These are phyloP conservation scores for Perca flavescens DNA, from an alignment of 2,113 vertebrate species.

Conservation along the genomic window DNA sequence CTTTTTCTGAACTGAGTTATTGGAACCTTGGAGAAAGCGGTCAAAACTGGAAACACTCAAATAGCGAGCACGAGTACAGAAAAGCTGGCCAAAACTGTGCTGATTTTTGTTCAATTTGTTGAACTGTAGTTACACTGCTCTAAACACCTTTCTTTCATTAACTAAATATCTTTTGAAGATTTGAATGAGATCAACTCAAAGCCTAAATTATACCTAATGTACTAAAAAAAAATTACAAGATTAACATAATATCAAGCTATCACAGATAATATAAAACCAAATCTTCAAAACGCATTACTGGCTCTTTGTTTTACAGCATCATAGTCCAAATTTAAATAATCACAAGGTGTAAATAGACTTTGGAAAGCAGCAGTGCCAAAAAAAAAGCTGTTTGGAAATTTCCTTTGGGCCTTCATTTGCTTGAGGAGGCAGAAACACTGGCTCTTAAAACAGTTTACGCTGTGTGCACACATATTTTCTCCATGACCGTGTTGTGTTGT, in stretches of 20 bases:
- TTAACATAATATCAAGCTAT: not conserved
- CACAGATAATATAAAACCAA: not conserved
- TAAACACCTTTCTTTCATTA: conserved; percentile 33
- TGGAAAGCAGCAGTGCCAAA: not conserved
- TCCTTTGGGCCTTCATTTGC: conserved; percentile 18
- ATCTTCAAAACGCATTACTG: not conserved
- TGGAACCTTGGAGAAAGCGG: conserved; percentile 49
- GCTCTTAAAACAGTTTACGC: conserved; percentile 34
- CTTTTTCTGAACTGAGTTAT: conserved; percentile 42
- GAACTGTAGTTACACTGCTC: conserved; percentile 6
- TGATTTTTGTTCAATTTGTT: conserved; percentile 44
- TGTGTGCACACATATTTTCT: conserved; percentile 44
- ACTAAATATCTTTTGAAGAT: conserved; percentile 15
- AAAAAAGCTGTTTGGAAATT: conserved; percentile 30
- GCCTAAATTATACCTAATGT: not conserved
- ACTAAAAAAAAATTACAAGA: not conserved
- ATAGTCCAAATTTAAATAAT: conserved; percentile 20
- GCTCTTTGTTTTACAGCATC: not conserved
- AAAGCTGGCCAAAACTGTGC: not conserved
- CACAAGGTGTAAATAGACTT: conserved; percentile 19
- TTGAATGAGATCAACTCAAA: not conserved
- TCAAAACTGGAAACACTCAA: conserved; percentile 21
- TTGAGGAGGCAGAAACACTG: not conserved
- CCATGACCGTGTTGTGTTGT: conserved; percentile 41
- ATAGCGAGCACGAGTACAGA: not conserved